These are phyloP conservation scores for Thymallus thymallus DNA, from an alignment of 2,113 vertebrate genomes.

Conservation along the genomic window DNA sequence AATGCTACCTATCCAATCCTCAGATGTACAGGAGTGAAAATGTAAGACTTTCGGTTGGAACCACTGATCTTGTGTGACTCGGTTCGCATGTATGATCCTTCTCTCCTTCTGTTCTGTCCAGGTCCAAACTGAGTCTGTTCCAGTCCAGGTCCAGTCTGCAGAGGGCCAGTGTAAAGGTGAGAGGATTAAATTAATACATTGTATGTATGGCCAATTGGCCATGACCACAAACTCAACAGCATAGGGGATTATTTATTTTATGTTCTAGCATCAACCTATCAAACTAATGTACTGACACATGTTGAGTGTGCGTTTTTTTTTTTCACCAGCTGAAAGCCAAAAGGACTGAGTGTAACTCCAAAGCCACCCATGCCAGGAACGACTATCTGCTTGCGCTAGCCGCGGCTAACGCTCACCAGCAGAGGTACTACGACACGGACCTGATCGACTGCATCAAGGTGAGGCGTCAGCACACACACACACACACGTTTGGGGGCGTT, in stretches of 20 bases:
- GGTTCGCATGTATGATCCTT: not conserved
- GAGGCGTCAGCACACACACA: conserved; percentile 7
- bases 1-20: no score
- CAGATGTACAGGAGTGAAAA: no score
- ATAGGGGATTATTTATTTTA: not conserved
- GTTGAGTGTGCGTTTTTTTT: not conserved
- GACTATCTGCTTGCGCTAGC: conserved; percentile 96
- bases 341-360: conserved; percentile 92
- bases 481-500: not conserved
- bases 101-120: conserved; percentile 58
- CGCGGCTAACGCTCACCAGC: conserved; percentile 95
- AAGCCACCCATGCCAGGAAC: conserved; percentile 94
- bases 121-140: conserved; percentile 97
- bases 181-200: conserved; percentile 25
- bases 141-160: conserved; percentile 99
- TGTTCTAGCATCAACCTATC: not conserved
- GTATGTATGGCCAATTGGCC: not conserved
- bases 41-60: not conserved
- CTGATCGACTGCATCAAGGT: conserved; percentile 87
- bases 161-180: conserved; percentile 98
- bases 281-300: not conserved
- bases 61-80: not conserved
- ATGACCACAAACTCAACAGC: not conserved
- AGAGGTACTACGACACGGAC: conserved; percentile 95
- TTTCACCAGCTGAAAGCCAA: conserved; percentile 91